A percentile compares a stretch with the other conserved stretches of the same genome.
These are phyloP conservation scores for Steromphala cineraria DNA, from an alignment of 2,888 invertebrate genomes.

Conservation along the genomic window DNA sequence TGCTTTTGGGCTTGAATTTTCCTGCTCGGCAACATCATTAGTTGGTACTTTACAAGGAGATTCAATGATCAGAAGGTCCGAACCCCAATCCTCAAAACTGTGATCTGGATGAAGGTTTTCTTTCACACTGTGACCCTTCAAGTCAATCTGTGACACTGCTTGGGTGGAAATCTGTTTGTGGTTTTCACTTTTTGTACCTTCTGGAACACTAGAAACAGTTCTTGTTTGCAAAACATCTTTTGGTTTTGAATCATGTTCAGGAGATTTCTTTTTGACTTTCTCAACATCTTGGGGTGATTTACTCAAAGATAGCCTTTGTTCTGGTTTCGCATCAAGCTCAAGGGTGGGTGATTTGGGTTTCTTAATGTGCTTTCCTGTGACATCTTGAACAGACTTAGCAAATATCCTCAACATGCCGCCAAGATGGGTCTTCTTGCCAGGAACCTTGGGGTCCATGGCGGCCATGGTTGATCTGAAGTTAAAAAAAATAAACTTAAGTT, in stretches of 20 bases:
- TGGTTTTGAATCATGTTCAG: neutral
- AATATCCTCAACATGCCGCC: slow-evolving; percentile 15
- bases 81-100: neutral
- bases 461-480: no score
- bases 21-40: neutral
- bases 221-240: no score
- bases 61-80: neutral
- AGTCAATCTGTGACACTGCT: neutral
- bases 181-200: no score
- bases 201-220: no score
- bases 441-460: neutral
- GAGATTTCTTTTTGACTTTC: neutral
- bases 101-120: no score
- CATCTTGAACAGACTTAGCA: slow-evolving; percentile 20
- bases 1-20: no score
- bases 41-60: neutral
- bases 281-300: neutral
- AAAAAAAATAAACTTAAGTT: no score
- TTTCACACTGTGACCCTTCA: no score
- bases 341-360: neutral
- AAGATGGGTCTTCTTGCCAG: neutral
- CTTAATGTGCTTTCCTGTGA: neutral
- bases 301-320: neutral
- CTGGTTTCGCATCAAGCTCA: neutral
- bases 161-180: no score